Percentiles rank a stretch among this genome's conserved stretches.
These are phyloP conservation scores for Conopomorpha cramerella DNA, from an alignment of 1,140 invertebrate species.

Conservation along the genomic window DNA sequence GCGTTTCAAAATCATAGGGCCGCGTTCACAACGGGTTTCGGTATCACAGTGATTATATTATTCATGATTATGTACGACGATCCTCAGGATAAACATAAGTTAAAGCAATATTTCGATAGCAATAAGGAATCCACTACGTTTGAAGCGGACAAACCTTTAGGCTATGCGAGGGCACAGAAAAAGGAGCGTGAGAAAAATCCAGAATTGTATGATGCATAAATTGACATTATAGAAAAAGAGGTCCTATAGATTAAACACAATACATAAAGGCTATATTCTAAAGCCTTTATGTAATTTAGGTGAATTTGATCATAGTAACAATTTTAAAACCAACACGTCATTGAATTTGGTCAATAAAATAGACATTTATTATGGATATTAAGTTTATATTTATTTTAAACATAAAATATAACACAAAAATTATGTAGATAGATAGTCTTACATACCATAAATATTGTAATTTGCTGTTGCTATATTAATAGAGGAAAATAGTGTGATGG, in stretches of 20 bases:
- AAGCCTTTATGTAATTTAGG: not conserved
- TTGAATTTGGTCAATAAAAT: no score
- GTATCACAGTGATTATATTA: conserved; percentile 12
- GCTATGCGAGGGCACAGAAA: conserved; percentile 24
- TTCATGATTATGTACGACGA: conserved; percentile 8
- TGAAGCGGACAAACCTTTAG: conserved; percentile 21
- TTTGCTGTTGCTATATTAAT: not conserved
- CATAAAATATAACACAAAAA: no score
- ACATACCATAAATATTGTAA: not conserved
- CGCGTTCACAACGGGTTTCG: conserved; percentile 25
- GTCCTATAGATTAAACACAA: not conserved
- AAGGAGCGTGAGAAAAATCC: conserved; percentile 25
- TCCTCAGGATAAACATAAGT: conserved; percentile 11
- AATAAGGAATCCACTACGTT: conserved; percentile 2
- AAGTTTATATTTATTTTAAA: not conserved
- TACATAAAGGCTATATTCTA: no score
- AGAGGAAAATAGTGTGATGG: conserved; percentile 48
- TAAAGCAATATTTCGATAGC: conserved; percentile 11
- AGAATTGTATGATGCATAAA: conserved; percentile 36
- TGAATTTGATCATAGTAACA: no score
- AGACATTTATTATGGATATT: no score
- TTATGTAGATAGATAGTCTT: not conserved
- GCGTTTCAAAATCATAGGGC: conserved; percentile 19
- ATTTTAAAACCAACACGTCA: no score
- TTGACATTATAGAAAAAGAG: not conserved